Percentiles rank a stretch among this genome's conserved stretches.
Evolutionary conservation across 2,888 invertebrate species (phyloP).

Genomic region (Mamestra brassicae): DNA sequence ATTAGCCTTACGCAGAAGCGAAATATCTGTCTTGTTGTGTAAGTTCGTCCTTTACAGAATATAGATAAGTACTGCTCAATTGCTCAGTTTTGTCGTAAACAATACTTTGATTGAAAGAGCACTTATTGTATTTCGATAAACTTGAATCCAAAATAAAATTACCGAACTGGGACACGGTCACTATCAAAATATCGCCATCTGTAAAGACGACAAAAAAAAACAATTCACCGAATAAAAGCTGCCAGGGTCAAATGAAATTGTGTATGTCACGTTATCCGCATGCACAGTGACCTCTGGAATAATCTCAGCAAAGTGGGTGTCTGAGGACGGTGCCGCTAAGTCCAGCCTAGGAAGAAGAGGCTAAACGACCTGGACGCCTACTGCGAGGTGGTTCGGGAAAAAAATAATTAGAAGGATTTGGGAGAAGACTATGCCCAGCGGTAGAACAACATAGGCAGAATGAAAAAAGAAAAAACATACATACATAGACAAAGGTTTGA

Average conservation of each 20-base stretch:
- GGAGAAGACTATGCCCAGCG: no score
- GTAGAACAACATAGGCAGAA: no score
- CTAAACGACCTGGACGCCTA: no score
- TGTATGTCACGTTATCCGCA: no score
- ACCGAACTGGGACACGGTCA: background rate
- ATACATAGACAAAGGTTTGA: background rate
- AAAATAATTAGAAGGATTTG: no score
- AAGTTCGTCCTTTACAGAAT: background rate
- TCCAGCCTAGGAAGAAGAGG: no score
- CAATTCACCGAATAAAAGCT: no score
- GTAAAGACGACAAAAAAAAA: background rate
- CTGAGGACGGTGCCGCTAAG: no score
- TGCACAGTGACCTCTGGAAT: no score
- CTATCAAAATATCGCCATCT: background rate
- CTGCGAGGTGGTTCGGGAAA: no score
- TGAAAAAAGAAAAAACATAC: background rate
- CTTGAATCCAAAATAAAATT: background rate
- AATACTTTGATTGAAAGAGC: background rate
- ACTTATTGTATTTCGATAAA: conserved; percentile 12
- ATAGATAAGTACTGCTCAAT: background rate
- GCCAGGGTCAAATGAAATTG: no score
- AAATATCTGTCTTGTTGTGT: background rate
- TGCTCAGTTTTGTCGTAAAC: background rate
- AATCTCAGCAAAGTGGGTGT: no score
- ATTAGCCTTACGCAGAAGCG: background rate